Evolutionary conservation across 2,888 invertebrate species (phyloP), one percentile per base, ranked within the genome.

Genomic region (Cyrtodaria siliqua): DNA sequence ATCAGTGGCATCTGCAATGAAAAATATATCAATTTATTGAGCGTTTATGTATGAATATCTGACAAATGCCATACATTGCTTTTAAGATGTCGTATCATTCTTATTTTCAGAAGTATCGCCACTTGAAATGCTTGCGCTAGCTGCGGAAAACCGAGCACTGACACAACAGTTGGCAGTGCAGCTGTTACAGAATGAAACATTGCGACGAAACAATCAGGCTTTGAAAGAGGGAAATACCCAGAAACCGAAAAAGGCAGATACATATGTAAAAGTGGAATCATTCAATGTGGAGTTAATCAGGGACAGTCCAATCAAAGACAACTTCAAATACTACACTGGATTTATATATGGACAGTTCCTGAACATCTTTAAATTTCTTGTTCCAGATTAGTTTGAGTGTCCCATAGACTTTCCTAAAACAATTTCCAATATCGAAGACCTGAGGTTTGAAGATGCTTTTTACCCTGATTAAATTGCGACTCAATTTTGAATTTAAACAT

Each of bases 401-500:
- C 60, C 74, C 23, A 53, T 9, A 26, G 14, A 14, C 9, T 24
- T 47, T 23, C 29, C 20, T 12, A n/a, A 20, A 26, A 72, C 64
- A 49, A 49, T 68, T 26, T 42, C 55, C n/a, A 50, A 26, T 23
- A 18, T 56, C 0, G 52, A 56, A n/a, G 23, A 55, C 0, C 50
- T 80, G 40, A 56, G 38, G 16, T 27, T 68, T 8, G 23, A 66
- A 49, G 72, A 82, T 82, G 2, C 42, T 82, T 24, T 44, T 72
- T n/a, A 69, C 74, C 12, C 38, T 75, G 4, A 24, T 75, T 6
- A 67, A 68, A 49, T 27, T 69, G 2, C 44, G 73, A n/a, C 67
- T 72, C 8, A 61, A 73, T 47, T 70, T 69, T 44, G 56, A 69
- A 20, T 66, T 76, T 12, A 69, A 76, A 55, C 74, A 79, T 42